Evolutionary conservation across 2,113 vertebrate genomes (phyloP), one percentile per base, ranked within the genome.

Genomic region (Cygnus buccinator): DNA sequence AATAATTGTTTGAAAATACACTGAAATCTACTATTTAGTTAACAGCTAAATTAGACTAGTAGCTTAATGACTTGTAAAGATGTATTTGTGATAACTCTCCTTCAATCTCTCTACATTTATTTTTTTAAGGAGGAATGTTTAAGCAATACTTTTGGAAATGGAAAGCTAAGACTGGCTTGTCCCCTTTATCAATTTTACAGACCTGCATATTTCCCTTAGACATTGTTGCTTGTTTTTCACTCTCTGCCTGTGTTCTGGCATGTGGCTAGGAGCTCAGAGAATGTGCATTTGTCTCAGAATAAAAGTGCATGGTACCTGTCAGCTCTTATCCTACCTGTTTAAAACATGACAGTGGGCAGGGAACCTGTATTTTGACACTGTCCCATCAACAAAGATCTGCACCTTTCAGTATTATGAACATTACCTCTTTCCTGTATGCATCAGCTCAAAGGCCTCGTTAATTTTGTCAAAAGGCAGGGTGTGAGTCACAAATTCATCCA

Each of bases 401-500:
- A 29, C 25, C 22, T 71, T 92, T 75, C 23, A 41, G 0, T 63
- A 70, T 43, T 83, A 54, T 10, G 41, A 91, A 77, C 11, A 4
- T 96, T 96, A 98, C 98, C 98, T 98, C 67, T 98, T 97, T 50
- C 98, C 98, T 52, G 95, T 44, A 90, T 98, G 98, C 98, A 98
- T 94, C 84, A 98, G 96, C 44, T 98, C 98, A 96, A 98, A 98
- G 70, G 97, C 98, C 81, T 98, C 92, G 46, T 98, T 98, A 80
- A 98, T 98, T 94, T 98, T 96, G 73, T 97, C 90, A 85, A 98
- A 98, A 91, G 98, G 92, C 31, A 98, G 67, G 11, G 15, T 98
- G 80, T 98, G 97, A 91, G 98, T 98, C 76, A 98, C 97, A 94
- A 98, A 98, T 91, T 98, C 98, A 84, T 98, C 98, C 76, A 98